A percentile compares a stretch with the other conserved stretches of the same genome.
Conservation (phyloP, 2,797 vertebrate species). For the Pempheris klunzingeri region DNA sequence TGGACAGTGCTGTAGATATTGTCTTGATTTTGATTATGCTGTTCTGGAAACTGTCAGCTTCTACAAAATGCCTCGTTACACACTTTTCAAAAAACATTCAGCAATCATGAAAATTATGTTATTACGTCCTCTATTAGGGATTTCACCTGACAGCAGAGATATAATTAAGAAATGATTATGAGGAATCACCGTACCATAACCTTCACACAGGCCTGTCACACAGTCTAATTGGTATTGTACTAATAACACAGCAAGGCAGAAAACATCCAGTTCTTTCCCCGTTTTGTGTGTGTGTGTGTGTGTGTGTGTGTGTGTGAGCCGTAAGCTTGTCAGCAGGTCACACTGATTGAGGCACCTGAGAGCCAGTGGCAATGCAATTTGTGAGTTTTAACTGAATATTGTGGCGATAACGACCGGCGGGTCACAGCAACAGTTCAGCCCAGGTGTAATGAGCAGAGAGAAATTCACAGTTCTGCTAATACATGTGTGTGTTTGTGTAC, state of each 20-base stretch:
- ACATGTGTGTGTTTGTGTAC: slow-evolving; percentile 28
- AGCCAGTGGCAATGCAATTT: slow-evolving; percentile 56
- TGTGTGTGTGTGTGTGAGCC: too few species aligned
- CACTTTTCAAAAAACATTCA: background rate
- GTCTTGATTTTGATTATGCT: slow-evolving; percentile 31
- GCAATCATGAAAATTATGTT: background rate
- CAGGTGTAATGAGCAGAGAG: slow-evolving; percentile 68
- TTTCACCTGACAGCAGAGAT: slow-evolving; percentile 41
- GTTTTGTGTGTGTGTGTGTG: too few species aligned
- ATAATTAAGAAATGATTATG: slow-evolving; percentile 43
- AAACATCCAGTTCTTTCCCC: slow-evolving; percentile 38
- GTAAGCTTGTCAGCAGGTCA: slow-evolving; percentile 63
- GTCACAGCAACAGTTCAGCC: slow-evolving; percentile 66
- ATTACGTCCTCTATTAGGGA: background rate
- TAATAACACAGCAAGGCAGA: slow-evolving; percentile 59
- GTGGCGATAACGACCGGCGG: slow-evolving; percentile 67
- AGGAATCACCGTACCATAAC: slow-evolving; percentile 17
- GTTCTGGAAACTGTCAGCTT: slow-evolving; percentile 12
- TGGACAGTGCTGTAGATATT: slow-evolving; percentile 25
- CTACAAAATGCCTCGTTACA: background rate
- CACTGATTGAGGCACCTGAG: slow-evolving; percentile 66
- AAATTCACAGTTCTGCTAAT: slow-evolving; percentile 41
- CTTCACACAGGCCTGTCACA: slow-evolving; percentile 41
- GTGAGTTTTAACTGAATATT: slow-evolving; percentile 52
- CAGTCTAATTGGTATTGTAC: slow-evolving; percentile 71